A percentile compares a stretch with the other conserved stretches of the same genome.
phyloP scores from a whole-genome alignment of 1,140 invertebrate species.

The Pseudoatta argentina region DNA sequence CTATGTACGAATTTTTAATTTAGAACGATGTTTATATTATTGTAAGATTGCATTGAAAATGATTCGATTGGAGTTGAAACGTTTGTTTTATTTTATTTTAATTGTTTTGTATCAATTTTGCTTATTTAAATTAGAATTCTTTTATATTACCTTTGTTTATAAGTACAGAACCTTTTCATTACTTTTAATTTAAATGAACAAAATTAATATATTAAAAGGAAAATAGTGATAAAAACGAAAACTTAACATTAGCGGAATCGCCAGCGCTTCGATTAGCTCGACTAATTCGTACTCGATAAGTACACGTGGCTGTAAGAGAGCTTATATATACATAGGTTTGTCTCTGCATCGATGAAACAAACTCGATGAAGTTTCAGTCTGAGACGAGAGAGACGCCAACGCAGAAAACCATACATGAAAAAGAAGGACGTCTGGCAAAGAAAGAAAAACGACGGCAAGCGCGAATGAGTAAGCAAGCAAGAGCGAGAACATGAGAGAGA shows the following conservation, averaged over 20 bases:
- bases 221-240: not conserved
- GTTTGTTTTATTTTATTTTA: too few relatives aligned
- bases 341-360: constrained; percentile 34
- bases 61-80: too few relatives aligned
- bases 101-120: too few relatives aligned
- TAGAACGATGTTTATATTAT: too few relatives aligned
- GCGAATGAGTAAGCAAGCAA: constrained; percentile 9
- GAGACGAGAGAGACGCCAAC: constrained; percentile 33
- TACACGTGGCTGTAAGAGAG: not conserved
- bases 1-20: too few relatives aligned
- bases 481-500: constrained; percentile 43
- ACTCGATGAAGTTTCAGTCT: constrained; percentile 42
- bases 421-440: constrained; percentile 44
- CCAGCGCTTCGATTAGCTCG: constrained; percentile 16
- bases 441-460: constrained; percentile 41
- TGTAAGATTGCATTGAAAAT: too few relatives aligned
- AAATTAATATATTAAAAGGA: not conserved
- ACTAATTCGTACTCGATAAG: not conserved
- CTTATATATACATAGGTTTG: constrained; percentile 16
- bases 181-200: not conserved
- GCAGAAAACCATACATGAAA: constrained; percentile 34
- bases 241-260: not conserved
- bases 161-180: too few relatives aligned
- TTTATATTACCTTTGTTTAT: too few relatives aligned
- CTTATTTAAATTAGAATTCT: too few relatives aligned